Conservation (phyloP, 1,140 invertebrate genomes). For the Aphidius ervi region DNA sequence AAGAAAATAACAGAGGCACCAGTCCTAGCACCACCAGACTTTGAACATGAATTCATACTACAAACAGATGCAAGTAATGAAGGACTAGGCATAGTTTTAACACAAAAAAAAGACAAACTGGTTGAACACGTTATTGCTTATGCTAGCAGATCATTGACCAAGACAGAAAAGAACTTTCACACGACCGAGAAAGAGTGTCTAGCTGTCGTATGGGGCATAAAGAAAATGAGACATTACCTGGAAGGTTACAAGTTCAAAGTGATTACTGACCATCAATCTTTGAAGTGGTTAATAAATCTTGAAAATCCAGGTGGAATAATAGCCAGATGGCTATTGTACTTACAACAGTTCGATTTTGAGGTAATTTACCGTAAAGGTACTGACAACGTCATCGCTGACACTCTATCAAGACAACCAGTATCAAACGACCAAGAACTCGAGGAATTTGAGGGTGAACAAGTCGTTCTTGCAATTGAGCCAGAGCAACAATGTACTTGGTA, state of each 20-base stretch:
- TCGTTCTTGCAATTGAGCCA: neutral
- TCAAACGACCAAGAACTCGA: neutral
- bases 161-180: constrained; percentile 45
- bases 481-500: neutral
- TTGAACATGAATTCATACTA: constrained; percentile 31
- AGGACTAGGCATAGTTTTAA: constrained; percentile 32
- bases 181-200: constrained; percentile 51
- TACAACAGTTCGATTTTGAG: constrained; percentile 45
- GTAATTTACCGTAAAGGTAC: constrained; percentile 43
- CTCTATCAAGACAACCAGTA: constrained; percentile 28
- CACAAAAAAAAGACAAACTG: constrained; percentile 26
- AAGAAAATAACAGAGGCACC: neutral
- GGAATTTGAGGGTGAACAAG: neutral
- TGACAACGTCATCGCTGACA: constrained; percentile 37
- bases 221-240: constrained; percentile 47
- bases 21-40: constrained; percentile 28
- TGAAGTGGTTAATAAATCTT: constrained; percentile 46
- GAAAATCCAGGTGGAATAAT: constrained; percentile 45
- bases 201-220: constrained; percentile 45
- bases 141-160: constrained; percentile 37
- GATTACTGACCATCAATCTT: constrained; percentile 48
- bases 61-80: constrained; percentile 32
- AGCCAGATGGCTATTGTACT: constrained; percentile 42
- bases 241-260: constrained; percentile 45
- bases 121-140: constrained; percentile 39